These are phyloP conservation scores for Rotaria magnacalcarata DNA, from an alignment of 2,888 invertebrate species.

Conservation along the genomic window DNA sequence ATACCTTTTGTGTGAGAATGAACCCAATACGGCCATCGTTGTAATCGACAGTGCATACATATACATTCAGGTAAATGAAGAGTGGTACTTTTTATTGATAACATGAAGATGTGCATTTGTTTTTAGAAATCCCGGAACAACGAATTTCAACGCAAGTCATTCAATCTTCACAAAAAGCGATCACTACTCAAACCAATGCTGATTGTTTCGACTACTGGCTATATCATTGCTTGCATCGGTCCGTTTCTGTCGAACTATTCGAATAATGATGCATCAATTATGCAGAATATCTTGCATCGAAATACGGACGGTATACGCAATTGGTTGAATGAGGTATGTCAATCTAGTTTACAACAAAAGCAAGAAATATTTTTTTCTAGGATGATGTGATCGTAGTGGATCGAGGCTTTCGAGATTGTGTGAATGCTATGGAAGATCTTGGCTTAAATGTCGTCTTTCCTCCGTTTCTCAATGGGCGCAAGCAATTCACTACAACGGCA, in stretches of 20 bases:
- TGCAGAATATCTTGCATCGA: background rate
- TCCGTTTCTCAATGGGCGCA: background rate
- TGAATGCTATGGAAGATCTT: background rate
- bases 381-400: background rate
- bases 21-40: too few species aligned
- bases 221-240: background rate
- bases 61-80: background rate
- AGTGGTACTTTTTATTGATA: too few species aligned
- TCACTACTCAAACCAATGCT: background rate
- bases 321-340: background rate
- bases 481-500: background rate
- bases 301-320: background rate
- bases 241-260: background rate
- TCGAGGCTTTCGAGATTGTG: background rate
- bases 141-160: background rate
- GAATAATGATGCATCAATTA: background rate
- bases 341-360: background rate
- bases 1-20: too few species aligned
- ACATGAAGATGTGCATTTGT: too few species aligned
- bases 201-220: background rate
- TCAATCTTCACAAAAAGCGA: background rate
- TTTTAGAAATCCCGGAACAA: background rate
- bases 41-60: too few species aligned
- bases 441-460: background rate
- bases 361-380: background rate